These are phyloP conservation scores for Drosophila mojavensis DNA, from an alignment of 1,140 invertebrate species.

Conservation along the genomic window DNA sequence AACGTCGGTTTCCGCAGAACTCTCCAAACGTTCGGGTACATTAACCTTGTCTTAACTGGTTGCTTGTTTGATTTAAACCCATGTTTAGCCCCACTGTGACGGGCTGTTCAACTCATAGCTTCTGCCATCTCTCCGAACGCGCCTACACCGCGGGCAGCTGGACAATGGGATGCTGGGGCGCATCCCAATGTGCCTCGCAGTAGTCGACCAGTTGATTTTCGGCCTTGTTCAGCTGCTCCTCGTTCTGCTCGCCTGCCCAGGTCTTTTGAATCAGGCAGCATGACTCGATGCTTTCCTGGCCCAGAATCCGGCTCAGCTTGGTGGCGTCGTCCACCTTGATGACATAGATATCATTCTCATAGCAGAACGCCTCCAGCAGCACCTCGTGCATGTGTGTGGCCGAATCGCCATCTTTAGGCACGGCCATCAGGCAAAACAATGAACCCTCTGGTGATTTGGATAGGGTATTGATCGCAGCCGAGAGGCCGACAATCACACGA, in stretches of 20 bases:
- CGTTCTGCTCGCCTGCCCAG: constrained; percentile 84
- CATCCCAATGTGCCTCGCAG: constrained; percentile 86
- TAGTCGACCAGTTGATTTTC: constrained; percentile 86
- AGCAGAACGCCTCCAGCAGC: constrained; percentile 88
- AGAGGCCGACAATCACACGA: constrained; percentile 86
- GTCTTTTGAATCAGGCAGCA: constrained; percentile 86
- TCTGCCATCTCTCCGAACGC: not conserved
- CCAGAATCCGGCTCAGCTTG: constrained; percentile 85
- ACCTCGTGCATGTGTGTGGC: constrained; percentile 89
- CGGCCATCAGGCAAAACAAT: constrained; percentile 87
- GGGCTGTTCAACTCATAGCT: constrained; percentile 60
- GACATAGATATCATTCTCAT: constrained; percentile 88
- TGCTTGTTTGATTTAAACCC: constrained; percentile 46
- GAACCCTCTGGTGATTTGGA: constrained; percentile 86
- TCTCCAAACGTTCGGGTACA: constrained; percentile 77
- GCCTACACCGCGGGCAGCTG: constrained; percentile 86
- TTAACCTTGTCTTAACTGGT: constrained; percentile 69
- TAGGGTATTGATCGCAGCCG: constrained; percentile 86
- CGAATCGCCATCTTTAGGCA: constrained; percentile 86
- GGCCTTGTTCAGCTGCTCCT: constrained; percentile 84
- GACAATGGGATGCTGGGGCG: constrained; percentile 85
- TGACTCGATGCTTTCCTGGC: constrained; percentile 83
- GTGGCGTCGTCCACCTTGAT: constrained; percentile 87
- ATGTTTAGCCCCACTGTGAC: constrained; percentile 63
- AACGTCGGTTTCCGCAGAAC: constrained; percentile 77